phyloP scores from a whole-genome alignment of 2,113 vertebrate species.

The Coryphaenoides rupestris region DNA sequence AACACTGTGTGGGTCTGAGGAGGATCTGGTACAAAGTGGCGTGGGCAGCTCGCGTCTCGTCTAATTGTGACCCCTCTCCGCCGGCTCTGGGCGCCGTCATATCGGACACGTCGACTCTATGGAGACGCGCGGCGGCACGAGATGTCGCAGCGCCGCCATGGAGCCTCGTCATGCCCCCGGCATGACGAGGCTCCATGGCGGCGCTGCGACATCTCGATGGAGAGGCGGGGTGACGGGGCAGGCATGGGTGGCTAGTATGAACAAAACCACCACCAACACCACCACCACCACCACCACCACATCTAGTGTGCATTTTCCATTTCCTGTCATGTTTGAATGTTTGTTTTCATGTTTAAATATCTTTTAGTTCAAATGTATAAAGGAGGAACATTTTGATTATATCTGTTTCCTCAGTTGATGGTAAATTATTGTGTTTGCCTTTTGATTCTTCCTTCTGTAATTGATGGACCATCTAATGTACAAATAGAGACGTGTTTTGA shows the following conservation, averaged over 20 bases:
- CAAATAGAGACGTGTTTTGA: no score
- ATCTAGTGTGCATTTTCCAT: no score
- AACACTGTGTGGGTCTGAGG: background rate
- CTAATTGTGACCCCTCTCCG: conserved; percentile 53
- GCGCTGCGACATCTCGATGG: conserved; percentile 42
- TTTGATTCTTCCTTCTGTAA: no score
- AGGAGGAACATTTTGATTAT: no score
- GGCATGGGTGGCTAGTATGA: background rate
- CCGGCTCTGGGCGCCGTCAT: conserved; percentile 35
- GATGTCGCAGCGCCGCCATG: conserved; percentile 44
- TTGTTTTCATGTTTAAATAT: no score
- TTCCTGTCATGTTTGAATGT: no score
- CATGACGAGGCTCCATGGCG: conserved; percentile 46
- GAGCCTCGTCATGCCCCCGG: conserved; percentile 42
- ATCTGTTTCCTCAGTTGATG: no score
- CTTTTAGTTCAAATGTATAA: no score
- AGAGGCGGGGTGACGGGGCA: conserved; percentile 13
- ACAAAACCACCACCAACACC: no score
- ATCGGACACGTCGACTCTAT: conserved; percentile 30
- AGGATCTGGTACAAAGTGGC: conserved; percentile 24
- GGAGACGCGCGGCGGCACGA: conserved; percentile 28
- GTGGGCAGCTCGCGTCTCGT: conserved; percentile 23
- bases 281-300: no score
- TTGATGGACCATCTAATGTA: no score
- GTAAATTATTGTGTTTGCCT: no score